Evolutionary conservation across 2,797 vertebrate species (phyloP).

Genomic region (Myoxocephalus aenaeus): DNA sequence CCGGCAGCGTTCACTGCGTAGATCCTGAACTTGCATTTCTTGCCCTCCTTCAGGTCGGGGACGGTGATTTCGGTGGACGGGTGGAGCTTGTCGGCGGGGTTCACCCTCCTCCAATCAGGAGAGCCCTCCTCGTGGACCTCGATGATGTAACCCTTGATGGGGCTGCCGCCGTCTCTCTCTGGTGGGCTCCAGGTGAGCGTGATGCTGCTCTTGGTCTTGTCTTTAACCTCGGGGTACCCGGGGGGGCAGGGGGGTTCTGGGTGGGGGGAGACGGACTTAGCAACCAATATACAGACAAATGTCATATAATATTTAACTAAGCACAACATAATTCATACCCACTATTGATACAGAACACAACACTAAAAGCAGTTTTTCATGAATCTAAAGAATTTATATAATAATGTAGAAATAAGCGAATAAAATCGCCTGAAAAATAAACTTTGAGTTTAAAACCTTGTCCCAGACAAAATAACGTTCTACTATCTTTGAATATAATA

Average conservation of each 20-base stretch:
- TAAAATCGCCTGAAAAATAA: not conserved
- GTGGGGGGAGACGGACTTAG: not conserved
- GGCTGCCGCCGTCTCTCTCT: constrained; percentile 93
- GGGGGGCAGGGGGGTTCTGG: constrained; percentile 91
- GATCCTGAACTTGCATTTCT: constrained; percentile 94
- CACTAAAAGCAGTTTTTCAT: no score
- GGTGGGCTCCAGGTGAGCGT: constrained; percentile 93
- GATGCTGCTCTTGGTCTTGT: constrained; percentile 93
- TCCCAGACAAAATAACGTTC: no score
- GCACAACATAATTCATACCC: not conserved
- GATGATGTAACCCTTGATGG: constrained; percentile 95
- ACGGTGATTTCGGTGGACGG: constrained; percentile 92
- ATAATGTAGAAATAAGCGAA: not conserved
- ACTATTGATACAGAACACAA: not conserved
- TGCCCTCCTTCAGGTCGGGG: constrained; percentile 92
- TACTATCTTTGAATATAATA: not conserved
- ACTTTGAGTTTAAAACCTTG: not conserved
- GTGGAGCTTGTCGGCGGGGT: constrained; percentile 92
- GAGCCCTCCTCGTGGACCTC: constrained; percentile 96
- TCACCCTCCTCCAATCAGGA: constrained; percentile 92
- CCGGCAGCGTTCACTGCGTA: constrained; percentile 95
- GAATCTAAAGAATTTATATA: not conserved
- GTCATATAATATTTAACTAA: no score
- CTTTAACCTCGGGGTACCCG: constrained; percentile 89
- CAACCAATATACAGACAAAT: not conserved